These are phyloP conservation scores for Eretmocerus hayati DNA, from an alignment of 2,888 invertebrate genomes.

Conservation along the genomic window DNA sequence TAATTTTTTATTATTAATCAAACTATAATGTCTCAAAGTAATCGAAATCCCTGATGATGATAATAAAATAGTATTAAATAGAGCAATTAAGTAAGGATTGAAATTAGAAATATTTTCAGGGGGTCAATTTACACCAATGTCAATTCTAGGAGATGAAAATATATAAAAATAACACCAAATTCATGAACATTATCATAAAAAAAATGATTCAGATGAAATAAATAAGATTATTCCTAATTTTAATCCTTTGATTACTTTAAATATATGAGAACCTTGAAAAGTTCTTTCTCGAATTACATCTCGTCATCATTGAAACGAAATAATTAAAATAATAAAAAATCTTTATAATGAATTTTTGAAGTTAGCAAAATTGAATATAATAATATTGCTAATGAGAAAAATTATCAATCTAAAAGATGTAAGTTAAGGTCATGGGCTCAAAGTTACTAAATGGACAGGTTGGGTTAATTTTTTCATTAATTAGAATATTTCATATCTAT, in stretches of 20 bases:
- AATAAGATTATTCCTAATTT: constrained; percentile 60
- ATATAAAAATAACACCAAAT: constrained; percentile 50
- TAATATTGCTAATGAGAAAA: constrained; percentile 53
- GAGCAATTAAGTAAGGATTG: constrained; percentile 64
- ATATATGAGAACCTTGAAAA: too few species aligned
- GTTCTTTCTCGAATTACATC: constrained; percentile 63
- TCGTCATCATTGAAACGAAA: constrained; percentile 62
- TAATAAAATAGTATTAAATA: constrained; percentile 67
- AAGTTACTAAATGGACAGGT: constrained; percentile 51
- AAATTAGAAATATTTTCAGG: constrained; percentile 57
- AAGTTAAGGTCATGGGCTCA: constrained; percentile 27
- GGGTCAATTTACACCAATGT: too few species aligned
- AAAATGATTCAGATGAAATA: constrained; percentile 46
- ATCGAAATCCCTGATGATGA: constrained; percentile 63
- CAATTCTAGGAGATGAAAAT: constrained; percentile 48
- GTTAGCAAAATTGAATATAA: constrained; percentile 58
- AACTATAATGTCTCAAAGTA: too few species aligned
- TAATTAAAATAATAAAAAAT: constrained; percentile 48
- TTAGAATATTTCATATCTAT: constrained; percentile 62
- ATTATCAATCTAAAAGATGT: constrained; percentile 56
- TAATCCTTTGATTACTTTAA: constrained; percentile 56
- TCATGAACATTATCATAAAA: too few species aligned
- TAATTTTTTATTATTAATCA: constrained; percentile 46
- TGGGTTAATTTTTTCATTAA: too few species aligned
- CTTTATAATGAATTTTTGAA: constrained; percentile 52